These are phyloP conservation scores for Clitarchus hookeri DNA, from an alignment of 2,888 invertebrate genomes.

Conservation along the genomic window DNA sequence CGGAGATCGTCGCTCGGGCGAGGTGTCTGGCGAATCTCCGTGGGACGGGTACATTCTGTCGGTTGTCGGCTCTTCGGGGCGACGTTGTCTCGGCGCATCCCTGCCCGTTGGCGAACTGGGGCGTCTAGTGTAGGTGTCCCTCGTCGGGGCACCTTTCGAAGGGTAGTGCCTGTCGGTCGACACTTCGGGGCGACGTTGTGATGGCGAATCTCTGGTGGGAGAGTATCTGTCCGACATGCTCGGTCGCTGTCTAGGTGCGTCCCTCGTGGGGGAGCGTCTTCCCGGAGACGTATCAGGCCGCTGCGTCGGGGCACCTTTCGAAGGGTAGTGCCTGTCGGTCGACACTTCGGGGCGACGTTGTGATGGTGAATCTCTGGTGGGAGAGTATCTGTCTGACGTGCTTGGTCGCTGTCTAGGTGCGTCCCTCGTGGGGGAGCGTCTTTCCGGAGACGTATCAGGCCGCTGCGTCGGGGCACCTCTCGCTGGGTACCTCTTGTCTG, in stretches of 20 bases:
- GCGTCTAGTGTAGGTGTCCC: background rate
- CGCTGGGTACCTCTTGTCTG: slow-evolving; percentile 1
- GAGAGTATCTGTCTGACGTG: background rate
- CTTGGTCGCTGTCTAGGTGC: background rate
- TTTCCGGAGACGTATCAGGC: slow-evolving; percentile 1
- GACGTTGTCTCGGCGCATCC: background rate
- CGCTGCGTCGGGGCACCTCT: background rate
- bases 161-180: slow-evolving; percentile 5
- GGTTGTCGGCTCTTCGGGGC: background rate
- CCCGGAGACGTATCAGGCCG: background rate
- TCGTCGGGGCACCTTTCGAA: background rate
- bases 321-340: background rate
- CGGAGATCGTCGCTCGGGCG: slow-evolving; percentile 27
- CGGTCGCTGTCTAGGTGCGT: background rate
- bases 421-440: background rate
- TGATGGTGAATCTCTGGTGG: too few species aligned
- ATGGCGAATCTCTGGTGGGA: background rate
- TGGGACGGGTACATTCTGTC: background rate
- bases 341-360: background rate
- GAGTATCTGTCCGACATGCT: background rate
- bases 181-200: background rate
- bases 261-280: background rate
- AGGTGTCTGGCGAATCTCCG: slow-evolving; percentile 18
- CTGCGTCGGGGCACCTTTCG: too few species aligned
- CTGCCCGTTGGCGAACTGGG: background rate